Evolutionary conservation across 2,888 invertebrate genomes (phyloP).

Genomic region (Chrysolina oricalcia): DNA sequence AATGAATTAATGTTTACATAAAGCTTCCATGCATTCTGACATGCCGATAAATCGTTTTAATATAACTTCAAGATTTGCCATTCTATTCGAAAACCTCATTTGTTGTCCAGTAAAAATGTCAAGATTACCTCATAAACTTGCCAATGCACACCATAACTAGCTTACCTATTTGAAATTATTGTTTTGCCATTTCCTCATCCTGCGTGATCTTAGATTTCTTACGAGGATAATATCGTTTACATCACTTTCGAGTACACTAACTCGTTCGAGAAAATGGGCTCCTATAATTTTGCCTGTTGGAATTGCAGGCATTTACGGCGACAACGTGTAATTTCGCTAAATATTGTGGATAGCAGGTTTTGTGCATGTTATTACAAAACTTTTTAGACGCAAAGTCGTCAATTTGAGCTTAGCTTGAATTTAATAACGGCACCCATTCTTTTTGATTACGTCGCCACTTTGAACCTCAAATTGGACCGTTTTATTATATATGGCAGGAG

Average conservation of each 20-base stretch:
- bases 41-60: neutral
- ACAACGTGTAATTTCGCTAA: constrained; percentile 43
- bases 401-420: constrained; percentile 42
- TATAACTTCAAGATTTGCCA: neutral
- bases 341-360: constrained; percentile 34
- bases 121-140: constrained; percentile 9
- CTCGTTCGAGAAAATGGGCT: constrained; percentile 24
- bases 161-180: constrained; percentile 7
- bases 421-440: constrained; percentile 45
- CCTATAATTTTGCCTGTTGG: constrained; percentile 26
- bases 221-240: constrained; percentile 40
- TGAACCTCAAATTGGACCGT: constrained; percentile 22
- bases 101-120: neutral
- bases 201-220: constrained; percentile 35
- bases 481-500: constrained; percentile 10
- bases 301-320: constrained; percentile 33
- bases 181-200: constrained; percentile 30
- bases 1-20: too few species aligned
- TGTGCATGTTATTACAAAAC: constrained; percentile 35
- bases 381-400: constrained; percentile 37
- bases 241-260: constrained; percentile 34
- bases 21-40: too few species aligned
- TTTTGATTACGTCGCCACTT: constrained; percentile 39
- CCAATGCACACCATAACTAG: neutral
- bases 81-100: neutral